Conservation (phyloP, 1,140 invertebrate genomes). For the Drosophila athabasca region DNA sequence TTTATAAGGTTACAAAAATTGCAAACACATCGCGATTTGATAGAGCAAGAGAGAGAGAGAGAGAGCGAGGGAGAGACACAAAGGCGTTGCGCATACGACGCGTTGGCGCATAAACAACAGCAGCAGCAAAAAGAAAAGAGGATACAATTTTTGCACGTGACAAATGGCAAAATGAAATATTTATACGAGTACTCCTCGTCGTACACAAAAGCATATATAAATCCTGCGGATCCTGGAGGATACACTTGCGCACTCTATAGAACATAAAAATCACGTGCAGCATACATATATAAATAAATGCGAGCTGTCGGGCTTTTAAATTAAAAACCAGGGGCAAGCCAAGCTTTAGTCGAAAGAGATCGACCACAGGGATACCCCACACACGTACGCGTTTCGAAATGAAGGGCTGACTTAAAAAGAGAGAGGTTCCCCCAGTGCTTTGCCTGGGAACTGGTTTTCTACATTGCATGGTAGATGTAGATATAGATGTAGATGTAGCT, state of each 20-base stretch:
- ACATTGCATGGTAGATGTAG: too few species aligned
- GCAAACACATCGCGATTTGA: slow-evolving; percentile 44
- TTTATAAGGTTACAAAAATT: slow-evolving; percentile 26
- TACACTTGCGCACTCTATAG: slow-evolving; percentile 11
- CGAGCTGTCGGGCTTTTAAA: slow-evolving; percentile 72
- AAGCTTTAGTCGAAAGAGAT: too few species aligned
- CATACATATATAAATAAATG: slow-evolving; percentile 69
- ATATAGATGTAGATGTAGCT: too few species aligned
- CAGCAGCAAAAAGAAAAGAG: slow-evolving; percentile 26
- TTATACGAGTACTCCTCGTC: slow-evolving; percentile 34
- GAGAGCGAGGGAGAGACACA: slow-evolving; percentile 1
- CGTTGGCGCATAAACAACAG: slow-evolving; percentile 70
- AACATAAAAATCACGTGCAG: slow-evolving; percentile 74
- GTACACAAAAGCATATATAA: slow-evolving; percentile 35
- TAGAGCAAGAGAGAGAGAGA: slow-evolving; percentile 3
- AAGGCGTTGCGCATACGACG: slow-evolving; percentile 65
- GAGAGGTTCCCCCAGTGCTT: too few species aligned
- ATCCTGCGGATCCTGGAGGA: slow-evolving; percentile 6
- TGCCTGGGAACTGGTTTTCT: too few species aligned
- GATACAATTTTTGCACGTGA: slow-evolving; percentile 60
- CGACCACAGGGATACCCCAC: too few species aligned
- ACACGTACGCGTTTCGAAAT: too few species aligned
- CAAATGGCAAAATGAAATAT: slow-evolving; percentile 79
- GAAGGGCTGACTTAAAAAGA: too few species aligned
- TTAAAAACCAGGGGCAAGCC: slow-evolving; percentile 49